A percentile compares a stretch with the other conserved stretches of the same genome.
phyloP scores from a whole-genome alignment of 2,113 vertebrate genomes.

The Vulpes vulpes region DNA sequence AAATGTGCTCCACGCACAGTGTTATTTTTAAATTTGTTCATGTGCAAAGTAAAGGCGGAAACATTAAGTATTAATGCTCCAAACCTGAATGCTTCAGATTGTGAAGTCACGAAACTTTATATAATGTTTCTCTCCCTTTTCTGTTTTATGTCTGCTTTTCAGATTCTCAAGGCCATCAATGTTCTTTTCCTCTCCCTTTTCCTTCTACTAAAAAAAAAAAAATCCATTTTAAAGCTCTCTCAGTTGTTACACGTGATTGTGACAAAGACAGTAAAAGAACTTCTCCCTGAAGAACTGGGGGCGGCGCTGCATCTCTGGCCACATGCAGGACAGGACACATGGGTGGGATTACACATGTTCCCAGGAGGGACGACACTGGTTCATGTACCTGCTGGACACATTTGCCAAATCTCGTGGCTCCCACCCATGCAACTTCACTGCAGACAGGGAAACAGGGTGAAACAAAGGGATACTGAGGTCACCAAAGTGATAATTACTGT shows the following conservation, averaged over 20 bases:
- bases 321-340: accelerated
- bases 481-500: not conserved
- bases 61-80: not conserved
- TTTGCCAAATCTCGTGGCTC: not conserved
- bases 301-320: accelerated
- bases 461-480: not conserved
- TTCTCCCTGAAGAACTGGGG: not conserved
- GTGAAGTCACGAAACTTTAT: not conserved
- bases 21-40: not conserved
- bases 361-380: too few relatives aligned
- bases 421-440: too few relatives aligned
- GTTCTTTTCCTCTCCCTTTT: not conserved
- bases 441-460: not conserved
- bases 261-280: not conserved
- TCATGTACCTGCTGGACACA: not conserved
- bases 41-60: not conserved
- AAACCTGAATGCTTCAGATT: not conserved
- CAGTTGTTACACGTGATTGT: too few relatives aligned
- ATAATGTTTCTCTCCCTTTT: not conserved
- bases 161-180: not conserved
- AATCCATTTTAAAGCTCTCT: not conserved
- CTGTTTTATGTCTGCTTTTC: not conserved
- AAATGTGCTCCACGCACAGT: not conserved
- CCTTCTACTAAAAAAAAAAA: not conserved
- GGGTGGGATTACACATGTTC: accelerated